Evolutionary conservation across 2,888 invertebrate species (phyloP).

Genomic region (Cantharis flavilabris): DNA sequence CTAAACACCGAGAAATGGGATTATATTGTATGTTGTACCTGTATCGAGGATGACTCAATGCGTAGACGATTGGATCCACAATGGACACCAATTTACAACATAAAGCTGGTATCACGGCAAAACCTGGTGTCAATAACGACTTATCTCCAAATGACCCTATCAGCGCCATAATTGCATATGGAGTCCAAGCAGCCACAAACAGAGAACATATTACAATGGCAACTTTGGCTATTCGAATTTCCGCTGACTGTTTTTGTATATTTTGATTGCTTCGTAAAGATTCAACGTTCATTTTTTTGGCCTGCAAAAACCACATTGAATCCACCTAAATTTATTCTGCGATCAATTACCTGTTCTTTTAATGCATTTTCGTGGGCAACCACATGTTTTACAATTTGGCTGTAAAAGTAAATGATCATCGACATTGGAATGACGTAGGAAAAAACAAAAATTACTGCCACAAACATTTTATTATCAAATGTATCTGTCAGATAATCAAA

Average conservation of each 20-base stretch:
- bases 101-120: conserved; percentile 85
- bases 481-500: conserved; percentile 83
- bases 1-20: too few relatives aligned
- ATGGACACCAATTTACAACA: conserved; percentile 89
- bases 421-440: conserved; percentile 78
- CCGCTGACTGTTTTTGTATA: conserved; percentile 71
- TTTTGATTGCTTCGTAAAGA: conserved; percentile 75
- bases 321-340: not conserved
- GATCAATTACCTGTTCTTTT: conserved; percentile 55
- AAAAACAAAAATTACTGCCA: conserved; percentile 76
- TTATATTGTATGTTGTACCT: conserved; percentile 57
- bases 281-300: conserved; percentile 91
- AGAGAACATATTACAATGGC: conserved; percentile 86
- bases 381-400: conserved; percentile 84
- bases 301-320: conserved; percentile 53
- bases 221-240: conserved; percentile 85
- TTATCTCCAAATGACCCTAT: conserved; percentile 83
- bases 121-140: conserved; percentile 72
- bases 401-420: conserved; percentile 81
- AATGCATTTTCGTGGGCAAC: conserved; percentile 83
- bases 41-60: conserved; percentile 88
- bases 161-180: conserved; percentile 82
- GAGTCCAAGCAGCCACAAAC: conserved; percentile 87
- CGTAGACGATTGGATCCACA: conserved; percentile 89
- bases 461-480: conserved; percentile 78